These are phyloP conservation scores for Lepidurus couesii DNA, from an alignment of 1,140 invertebrate genomes.

Conservation along the genomic window DNA sequence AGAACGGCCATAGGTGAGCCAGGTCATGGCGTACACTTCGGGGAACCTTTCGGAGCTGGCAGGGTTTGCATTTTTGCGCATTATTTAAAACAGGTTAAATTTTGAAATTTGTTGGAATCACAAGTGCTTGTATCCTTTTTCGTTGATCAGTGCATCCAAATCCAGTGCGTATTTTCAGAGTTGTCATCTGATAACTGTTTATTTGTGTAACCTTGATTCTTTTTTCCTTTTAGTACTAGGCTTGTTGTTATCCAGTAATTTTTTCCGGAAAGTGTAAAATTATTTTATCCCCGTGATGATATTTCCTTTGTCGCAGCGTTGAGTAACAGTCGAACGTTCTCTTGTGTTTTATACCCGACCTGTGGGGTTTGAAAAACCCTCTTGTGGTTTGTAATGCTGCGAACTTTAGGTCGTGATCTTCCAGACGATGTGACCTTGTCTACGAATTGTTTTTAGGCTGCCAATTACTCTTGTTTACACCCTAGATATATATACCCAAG, in stretches of 20 bases:
- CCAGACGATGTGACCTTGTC: not conserved
- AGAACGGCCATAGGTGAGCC: constrained; percentile 40
- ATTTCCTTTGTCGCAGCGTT: not conserved
- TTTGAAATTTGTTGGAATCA: not conserved
- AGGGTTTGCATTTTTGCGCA: not conserved
- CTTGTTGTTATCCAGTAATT: not conserved
- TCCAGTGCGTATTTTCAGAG: constrained; percentile 1
- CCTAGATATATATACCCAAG: constrained; percentile 15
- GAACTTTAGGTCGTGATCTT: not conserved
- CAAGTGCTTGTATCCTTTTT: not conserved
- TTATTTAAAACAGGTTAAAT: not conserved
- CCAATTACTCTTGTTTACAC: not conserved
- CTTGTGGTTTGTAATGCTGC: not conserved
- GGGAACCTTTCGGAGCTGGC: not conserved
- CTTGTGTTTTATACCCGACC: not conserved
- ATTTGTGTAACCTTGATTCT: not conserved
- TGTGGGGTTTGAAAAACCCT: not conserved
- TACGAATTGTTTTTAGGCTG: not conserved
- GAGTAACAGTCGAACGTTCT: not conserved
- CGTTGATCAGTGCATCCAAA: constrained; percentile 2
- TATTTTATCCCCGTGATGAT: not conserved
- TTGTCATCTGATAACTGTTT: not conserved
- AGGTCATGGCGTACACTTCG: not conserved
- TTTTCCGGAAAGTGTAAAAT: not conserved
- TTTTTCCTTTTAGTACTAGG: not conserved